phyloP scores from a whole-genome alignment of 2,797 vertebrate genomes.

The Protosalanx chinensis region DNA sequence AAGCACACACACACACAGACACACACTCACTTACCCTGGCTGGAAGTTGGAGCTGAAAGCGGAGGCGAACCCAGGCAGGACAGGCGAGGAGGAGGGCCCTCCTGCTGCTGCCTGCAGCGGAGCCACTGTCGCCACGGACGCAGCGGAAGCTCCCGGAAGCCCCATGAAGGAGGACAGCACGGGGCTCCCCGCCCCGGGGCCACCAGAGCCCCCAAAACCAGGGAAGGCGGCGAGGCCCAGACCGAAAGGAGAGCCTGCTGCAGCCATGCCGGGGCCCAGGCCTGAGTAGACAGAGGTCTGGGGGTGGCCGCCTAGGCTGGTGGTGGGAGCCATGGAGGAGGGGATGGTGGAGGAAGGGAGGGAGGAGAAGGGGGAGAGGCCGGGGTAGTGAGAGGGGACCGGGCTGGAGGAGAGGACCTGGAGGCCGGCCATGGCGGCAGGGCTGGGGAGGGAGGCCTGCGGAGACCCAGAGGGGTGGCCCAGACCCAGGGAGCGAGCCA shows the following conservation, averaged over 20 bases:
- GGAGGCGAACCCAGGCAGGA: slow-evolving; percentile 93
- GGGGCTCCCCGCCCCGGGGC: slow-evolving; percentile 80
- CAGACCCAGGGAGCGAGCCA: slow-evolving; percentile 78
- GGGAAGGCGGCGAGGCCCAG: slow-evolving; percentile 86
- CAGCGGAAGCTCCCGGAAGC: slow-evolving; percentile 76
- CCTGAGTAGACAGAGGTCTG: slow-evolving; percentile 68
- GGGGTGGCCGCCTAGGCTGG: slow-evolving; percentile 61
- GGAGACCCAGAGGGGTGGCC: slow-evolving; percentile 75
- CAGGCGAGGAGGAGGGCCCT: slow-evolving; percentile 83
- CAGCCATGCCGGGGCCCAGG: slow-evolving; percentile 66
- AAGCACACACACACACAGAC: neutral
- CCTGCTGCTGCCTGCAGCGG: slow-evolving; percentile 82
- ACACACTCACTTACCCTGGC: slow-evolving; percentile 72
- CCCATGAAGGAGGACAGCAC: slow-evolving; percentile 89
- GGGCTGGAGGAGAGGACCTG: slow-evolving; percentile 81
- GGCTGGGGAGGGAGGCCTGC: slow-evolving; percentile 78
- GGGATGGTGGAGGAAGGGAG: slow-evolving; percentile 71
- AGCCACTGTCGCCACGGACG: slow-evolving; percentile 85
- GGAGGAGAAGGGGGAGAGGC: slow-evolving; percentile 69
- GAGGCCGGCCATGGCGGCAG: slow-evolving; percentile 74
- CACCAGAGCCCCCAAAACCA: slow-evolving; percentile 82
- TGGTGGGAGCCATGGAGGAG: slow-evolving; percentile 54
- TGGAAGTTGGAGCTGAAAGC: slow-evolving; percentile 97
- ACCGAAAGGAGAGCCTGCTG: slow-evolving; percentile 79
- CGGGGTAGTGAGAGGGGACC: slow-evolving; percentile 76